Evolutionary conservation across 2,888 invertebrate species (phyloP).

Genomic region (Chrysolina oricalcia): DNA sequence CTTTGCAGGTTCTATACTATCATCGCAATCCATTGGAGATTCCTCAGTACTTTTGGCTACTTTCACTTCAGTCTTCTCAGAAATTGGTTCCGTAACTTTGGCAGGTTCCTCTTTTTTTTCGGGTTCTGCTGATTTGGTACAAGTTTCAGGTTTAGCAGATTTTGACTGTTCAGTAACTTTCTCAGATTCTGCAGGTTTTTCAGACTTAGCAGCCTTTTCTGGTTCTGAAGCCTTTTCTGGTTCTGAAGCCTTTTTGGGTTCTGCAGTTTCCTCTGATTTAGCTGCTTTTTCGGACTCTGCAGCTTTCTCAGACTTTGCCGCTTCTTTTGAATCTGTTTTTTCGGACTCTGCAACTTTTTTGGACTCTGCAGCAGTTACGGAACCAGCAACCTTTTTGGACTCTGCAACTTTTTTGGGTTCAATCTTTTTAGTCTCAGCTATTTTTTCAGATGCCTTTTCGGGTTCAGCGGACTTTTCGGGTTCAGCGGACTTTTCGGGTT

Average conservation of each 20-base stretch:
- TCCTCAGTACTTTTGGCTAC: constrained; percentile 40
- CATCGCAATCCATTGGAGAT: constrained; percentile 31
- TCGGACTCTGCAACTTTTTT: neutral
- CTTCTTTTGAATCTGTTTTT: neutral
- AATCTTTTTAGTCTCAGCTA: neutral
- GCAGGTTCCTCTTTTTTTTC: constrained; percentile 46
- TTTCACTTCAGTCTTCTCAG: constrained; percentile 47
- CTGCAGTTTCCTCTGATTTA: neutral
- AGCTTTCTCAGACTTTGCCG: neutral
- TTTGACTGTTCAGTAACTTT: too few relatives aligned
- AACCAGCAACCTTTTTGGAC: neutral
- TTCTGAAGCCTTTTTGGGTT: neutral
- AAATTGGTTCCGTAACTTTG: constrained; percentile 52
- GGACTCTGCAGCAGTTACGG: neutral
- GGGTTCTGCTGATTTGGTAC: constrained; percentile 4
- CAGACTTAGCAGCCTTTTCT: neutral
- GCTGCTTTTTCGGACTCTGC: neutral
- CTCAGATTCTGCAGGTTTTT: too few relatives aligned
- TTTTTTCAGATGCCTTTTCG: too few relatives aligned
- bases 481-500: neutral
- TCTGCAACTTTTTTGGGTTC: neutral
- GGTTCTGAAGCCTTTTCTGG: neutral
- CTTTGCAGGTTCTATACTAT: constrained; percentile 1
- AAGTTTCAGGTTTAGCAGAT: neutral
- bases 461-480: constrained; percentile 54